Evolutionary conservation across 1,140 invertebrate genomes (phyloP), one percentile per base, ranked within the genome.

Genomic region (Ceratoteleas bidentatus): DNA sequence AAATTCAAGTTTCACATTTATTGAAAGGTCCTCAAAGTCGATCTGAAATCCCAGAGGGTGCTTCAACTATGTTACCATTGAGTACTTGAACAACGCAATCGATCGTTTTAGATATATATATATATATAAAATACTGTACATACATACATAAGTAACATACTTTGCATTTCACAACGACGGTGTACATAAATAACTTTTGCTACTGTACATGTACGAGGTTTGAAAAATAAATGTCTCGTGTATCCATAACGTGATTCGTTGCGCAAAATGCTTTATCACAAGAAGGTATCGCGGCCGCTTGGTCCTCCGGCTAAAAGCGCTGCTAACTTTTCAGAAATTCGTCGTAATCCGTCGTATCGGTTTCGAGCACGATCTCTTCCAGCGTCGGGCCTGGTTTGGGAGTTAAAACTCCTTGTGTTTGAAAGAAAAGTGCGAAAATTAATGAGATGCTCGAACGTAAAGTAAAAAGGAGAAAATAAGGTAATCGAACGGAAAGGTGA

Each of bases 351-450:
- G 92, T 88, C 24, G 91, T 90, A 74, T 93, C 92, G 8, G 88
- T 83, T 54, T 93, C 93, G 14, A 93, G 74, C n/a, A 91, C 89
- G 45, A 93, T 92, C 69, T 93, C 93, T 52, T 93, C 93, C 33
- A 93, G 84, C 47, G 87, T 87, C 57, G 91, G 88, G 43, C 90
- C 91, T 65, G 88, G 53, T 56, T 85, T 84, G 2, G 85, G 60
- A 13, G 81, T 85, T 58, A 72, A 78, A 74, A 84, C 60, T 80
- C 90, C 90, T 91, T 69, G 38, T 3, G 13, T 10, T 10, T 32
- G 8, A 62, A 76, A 73, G 57, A 88, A 84, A 77, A 81, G 66
- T 33, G 14, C 49, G 40, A 61, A 69, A 69, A 58, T 66, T 49
- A 61, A 60, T 62, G n/a, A 52, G 78, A 56, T 40, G 45, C 13